phyloP scores from a whole-genome alignment of 2,888 invertebrate species.

The Polydrusus tereticollis region DNA sequence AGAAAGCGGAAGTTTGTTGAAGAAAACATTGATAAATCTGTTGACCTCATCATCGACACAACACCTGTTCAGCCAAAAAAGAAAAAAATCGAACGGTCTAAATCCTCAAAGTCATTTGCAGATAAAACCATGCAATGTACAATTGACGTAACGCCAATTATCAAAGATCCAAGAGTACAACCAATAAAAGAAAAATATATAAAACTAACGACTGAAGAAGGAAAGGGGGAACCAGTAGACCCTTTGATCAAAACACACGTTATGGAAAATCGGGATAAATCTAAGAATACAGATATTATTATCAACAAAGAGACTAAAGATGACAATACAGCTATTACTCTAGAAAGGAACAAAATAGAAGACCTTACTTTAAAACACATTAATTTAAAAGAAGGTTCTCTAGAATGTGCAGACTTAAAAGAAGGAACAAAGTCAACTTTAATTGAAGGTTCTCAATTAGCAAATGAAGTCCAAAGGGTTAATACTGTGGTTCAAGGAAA shows the following conservation, averaged over 20 bases:
- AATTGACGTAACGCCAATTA: not conserved
- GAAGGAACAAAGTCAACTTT: not conserved
- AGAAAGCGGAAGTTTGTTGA: not conserved
- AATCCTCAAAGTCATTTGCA: not conserved
- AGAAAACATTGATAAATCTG: no score
- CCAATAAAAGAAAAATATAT: not conserved
- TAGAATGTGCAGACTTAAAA: not conserved
- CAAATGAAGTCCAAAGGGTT: not conserved
- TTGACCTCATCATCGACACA: not conserved
- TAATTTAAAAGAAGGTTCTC: not conserved
- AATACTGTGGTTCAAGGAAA: not conserved
- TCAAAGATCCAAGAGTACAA: not conserved
- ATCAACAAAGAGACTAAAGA: no score
- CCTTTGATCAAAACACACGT: no score
- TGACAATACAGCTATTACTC: not conserved
- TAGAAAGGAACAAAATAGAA: not conserved
- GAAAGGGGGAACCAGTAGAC: no score
- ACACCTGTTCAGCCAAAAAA: slow-evolving; percentile 3
- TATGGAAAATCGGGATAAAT: no score
- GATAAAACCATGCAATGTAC: not conserved
- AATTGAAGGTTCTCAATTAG: not conserved
- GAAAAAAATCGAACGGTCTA: not conserved
- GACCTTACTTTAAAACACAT: not conserved
- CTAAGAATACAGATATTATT: no score
- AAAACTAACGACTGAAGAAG: not conserved